A percentile compares a stretch with the other conserved stretches of the same genome.
phyloP scores from a whole-genome alignment of 2,888 invertebrate genomes.

The Himalopsyche kuldschensis region DNA sequence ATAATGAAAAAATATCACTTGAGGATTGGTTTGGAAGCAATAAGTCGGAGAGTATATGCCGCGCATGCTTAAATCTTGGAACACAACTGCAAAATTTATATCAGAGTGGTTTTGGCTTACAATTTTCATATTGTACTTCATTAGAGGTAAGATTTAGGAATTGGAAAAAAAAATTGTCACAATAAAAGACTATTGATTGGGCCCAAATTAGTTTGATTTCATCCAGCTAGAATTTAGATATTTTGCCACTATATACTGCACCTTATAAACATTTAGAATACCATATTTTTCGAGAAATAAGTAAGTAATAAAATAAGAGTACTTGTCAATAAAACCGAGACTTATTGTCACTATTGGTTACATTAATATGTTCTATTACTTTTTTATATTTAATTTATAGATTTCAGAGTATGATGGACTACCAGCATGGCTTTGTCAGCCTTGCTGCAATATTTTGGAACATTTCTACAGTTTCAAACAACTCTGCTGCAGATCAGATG shows the following conservation, averaged over 20 bases:
- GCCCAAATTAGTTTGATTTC: too few relatives aligned
- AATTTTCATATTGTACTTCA: background rate
- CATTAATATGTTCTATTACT: too few relatives aligned
- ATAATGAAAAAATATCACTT: background rate
- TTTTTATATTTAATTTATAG: background rate
- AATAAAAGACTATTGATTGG: too few relatives aligned
- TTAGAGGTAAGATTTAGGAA: background rate
- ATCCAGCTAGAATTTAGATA: too few relatives aligned
- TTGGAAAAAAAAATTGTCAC: too few relatives aligned
- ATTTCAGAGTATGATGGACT: background rate
- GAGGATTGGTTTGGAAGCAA: background rate
- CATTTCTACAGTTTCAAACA: background rate
- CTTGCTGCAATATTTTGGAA: background rate
- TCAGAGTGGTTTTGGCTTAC: background rate
- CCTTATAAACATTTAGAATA: too few relatives aligned
- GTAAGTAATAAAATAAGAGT: too few relatives aligned
- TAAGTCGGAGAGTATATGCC: background rate
- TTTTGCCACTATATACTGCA: too few relatives aligned
- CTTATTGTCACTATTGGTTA: too few relatives aligned
- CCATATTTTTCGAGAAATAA: too few relatives aligned
- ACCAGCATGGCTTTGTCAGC: background rate
- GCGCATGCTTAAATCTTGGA: background rate
- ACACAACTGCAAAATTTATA: background rate
- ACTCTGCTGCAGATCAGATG: background rate
- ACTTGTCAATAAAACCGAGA: too few relatives aligned